These are phyloP conservation scores for Phalacrocorax pelagicus DNA, from an alignment of 2,113 vertebrate species.

Conservation along the genomic window DNA sequence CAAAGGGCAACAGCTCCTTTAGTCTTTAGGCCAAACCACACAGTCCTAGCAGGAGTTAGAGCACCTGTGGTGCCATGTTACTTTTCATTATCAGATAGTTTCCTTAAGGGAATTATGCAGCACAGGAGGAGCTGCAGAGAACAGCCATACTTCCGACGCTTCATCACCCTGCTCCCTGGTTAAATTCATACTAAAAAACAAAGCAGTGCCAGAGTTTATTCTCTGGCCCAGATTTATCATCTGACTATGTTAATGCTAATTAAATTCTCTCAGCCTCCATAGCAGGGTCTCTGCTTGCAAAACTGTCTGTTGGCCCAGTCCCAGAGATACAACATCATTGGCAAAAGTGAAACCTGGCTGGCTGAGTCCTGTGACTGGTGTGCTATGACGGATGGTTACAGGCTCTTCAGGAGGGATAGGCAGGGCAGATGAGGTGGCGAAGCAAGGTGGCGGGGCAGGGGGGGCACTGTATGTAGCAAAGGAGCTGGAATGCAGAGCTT, in stretches of 20 bases:
- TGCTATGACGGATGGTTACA: too few relatives aligned
- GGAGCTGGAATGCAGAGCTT: too few relatives aligned
- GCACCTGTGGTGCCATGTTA: not conserved
- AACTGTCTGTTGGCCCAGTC: not conserved
- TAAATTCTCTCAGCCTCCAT: not conserved
- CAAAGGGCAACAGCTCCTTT: rapidly evolving
- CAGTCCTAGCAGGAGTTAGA: not conserved
- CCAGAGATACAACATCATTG: too few relatives aligned
- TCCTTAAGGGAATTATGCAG: not conserved
- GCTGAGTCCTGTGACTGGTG: too few relatives aligned
- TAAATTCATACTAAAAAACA: not conserved
- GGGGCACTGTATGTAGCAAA: too few relatives aligned
- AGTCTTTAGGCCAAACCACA: not conserved
- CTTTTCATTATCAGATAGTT: not conserved
- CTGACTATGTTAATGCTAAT: not conserved
- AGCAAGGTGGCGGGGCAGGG: too few relatives aligned
- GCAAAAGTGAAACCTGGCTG: too few relatives aligned
- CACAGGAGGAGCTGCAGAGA: not conserved
- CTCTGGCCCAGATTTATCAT: not conserved
- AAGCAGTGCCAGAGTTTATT: not conserved
- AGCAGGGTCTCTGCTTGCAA: not conserved
- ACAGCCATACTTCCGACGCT: not conserved
- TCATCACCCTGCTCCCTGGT: not conserved
- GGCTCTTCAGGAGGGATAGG: too few relatives aligned
- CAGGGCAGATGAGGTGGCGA: too few relatives aligned